phyloP scores from a whole-genome alignment of 2,797 vertebrate species.

The Hypotaenidia philippensis region DNA sequence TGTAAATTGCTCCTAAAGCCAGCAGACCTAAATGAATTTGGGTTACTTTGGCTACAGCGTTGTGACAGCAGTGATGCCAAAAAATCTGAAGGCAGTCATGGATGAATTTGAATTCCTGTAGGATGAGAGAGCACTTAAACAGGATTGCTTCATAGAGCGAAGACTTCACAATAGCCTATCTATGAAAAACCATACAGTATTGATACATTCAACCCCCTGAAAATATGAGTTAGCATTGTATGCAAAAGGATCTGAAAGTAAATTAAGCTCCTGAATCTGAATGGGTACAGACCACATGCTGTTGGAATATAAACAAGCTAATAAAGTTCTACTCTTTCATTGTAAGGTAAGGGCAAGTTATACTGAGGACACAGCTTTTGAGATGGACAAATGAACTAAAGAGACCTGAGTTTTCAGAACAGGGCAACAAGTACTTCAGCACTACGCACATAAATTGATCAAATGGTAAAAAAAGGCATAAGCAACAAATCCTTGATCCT shows the following conservation, averaged over 20 bases:
- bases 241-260: not conserved
- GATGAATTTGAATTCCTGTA: not conserved
- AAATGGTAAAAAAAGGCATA: not conserved
- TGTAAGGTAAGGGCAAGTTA: not conserved
- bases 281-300: not conserved
- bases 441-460: not conserved
- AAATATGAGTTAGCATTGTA: not conserved
- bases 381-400: not conserved
- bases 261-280: not conserved
- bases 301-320: not conserved
- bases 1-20: not conserved
- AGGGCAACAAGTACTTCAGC: not conserved
- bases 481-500: not conserved
- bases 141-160: not conserved
- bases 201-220: not conserved
- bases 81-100: conserved; percentile 2
- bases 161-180: not conserved
- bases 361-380: not conserved
- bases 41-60: not conserved
- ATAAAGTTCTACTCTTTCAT: not conserved
- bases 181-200: not conserved
- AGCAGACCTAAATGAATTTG: conserved; percentile 17
- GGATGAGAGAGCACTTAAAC: not conserved
- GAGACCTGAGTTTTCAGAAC: not conserved
- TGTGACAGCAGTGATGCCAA: not conserved